These are phyloP conservation scores for Mercenaria mercenaria DNA, from an alignment of 1,140 invertebrate genomes.

Conservation along the genomic window DNA sequence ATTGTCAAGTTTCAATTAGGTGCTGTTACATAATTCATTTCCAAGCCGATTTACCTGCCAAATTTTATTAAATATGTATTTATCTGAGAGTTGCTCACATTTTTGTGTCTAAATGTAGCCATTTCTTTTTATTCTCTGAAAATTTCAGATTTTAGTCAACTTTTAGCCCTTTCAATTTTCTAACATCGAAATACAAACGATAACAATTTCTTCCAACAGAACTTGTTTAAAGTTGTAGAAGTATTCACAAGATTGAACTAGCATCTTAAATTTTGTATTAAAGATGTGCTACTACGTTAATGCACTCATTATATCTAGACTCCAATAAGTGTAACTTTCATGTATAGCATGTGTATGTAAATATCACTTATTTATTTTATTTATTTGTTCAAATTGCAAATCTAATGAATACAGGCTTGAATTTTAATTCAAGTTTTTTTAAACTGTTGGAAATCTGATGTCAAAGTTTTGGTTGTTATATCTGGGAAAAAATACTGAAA, in stretches of 20 bases:
- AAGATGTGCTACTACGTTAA: background rate
- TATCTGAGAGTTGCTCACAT: constrained; percentile 57
- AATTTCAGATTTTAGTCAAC: constrained; percentile 10
- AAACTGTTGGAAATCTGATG: too few relatives aligned
- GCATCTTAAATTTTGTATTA: constrained; percentile 12
- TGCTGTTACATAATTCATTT: constrained; percentile 1
- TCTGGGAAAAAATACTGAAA: too few relatives aligned
- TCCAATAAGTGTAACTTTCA: constrained; percentile 27
- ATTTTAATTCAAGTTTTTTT: too few relatives aligned
- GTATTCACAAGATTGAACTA: background rate
- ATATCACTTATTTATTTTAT: constrained; percentile 19
- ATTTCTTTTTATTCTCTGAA: constrained; percentile 2
- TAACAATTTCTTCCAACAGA: constrained; percentile 13
- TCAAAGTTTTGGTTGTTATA: too few relatives aligned
- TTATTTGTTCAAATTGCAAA: constrained; percentile 56
- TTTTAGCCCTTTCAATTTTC: constrained; percentile 34
- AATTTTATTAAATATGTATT: constrained; percentile 46
- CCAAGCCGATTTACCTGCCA: constrained; percentile 49
- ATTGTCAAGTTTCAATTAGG: constrained; percentile 15
- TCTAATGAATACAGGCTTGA: background rate
- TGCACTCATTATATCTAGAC: background rate
- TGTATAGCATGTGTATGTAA: constrained; percentile 23
- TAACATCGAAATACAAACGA: constrained; percentile 53
- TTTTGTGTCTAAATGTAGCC: constrained; percentile 6
- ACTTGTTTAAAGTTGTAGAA: constrained; percentile 8